Evolutionary conservation across 2,797 vertebrate species (phyloP), one percentile per base, ranked within the genome.

Genomic region (Ispidina lecontei): DNA sequence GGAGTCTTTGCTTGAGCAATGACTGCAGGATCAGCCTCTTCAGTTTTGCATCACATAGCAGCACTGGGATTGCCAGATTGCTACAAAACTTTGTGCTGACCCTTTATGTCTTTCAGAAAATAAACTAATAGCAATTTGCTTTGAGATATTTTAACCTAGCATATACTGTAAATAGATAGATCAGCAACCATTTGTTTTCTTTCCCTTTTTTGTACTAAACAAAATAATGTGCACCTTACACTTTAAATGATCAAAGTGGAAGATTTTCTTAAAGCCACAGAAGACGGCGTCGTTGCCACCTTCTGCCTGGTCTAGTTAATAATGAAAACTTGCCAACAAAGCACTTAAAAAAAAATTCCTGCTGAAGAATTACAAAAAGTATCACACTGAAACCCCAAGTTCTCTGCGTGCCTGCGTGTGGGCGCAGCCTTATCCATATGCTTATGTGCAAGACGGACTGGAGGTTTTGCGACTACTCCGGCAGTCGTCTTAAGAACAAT

Each of bases 271-370:
- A 65, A 80, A 87, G 54, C 72, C 1, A 2, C 67, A 72, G 58
- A 68, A 91, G 65, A 77, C 0, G 1, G 47, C 28, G 44, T 17
- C 62, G 47, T 63, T 72, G 47, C 76, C 86, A 90, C 69, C 31
- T 77, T 83, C 86, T 82, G 74, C 75, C 80, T 77, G 69, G 73
- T 79, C 76, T 75, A 83, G 52, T 87, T 94, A 83, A 63, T 67
- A 84, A 90, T 13, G 69, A 87, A 92, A 90, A 81, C 56, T 81
- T 83, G 86, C 17, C 63, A 85, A 91, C 86, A 91, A 96, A 94
- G 88, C 81, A 87, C 70, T 89, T 92, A 31, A 19, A 82, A 82
- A 37, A 92, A 46, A 51, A 65, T 63, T 85, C 47, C 54, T 49
- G 62, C 47, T 80, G 46, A 72, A 83, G 78, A 94, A 83, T 70